Conservation (phyloP, 1,140 invertebrate species). For the Scaptomyza montana region DNA sequence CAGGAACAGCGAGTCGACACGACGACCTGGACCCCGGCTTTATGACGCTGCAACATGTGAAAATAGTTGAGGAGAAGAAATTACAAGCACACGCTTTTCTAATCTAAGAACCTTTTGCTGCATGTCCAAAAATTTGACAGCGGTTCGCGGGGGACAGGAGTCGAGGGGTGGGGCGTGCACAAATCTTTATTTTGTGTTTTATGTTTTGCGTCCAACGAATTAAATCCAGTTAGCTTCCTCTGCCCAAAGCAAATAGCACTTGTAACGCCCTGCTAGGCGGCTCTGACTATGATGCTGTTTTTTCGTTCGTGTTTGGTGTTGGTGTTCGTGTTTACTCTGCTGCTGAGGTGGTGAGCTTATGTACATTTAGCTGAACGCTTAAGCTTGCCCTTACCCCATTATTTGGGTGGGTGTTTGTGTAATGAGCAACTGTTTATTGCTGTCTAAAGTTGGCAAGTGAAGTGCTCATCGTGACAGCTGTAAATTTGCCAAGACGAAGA, state of each 20-base stretch:
- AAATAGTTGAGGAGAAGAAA: constrained; percentile 65
- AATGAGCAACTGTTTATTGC: constrained; percentile 55
- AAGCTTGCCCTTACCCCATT: constrained; percentile 39
- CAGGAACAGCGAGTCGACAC: constrained; percentile 53
- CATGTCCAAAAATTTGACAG: constrained; percentile 77
- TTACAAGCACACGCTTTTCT: constrained; percentile 80
- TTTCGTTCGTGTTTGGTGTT: constrained; percentile 45
- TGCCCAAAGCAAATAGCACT: constrained; percentile 51
- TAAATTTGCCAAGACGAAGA: constrained; percentile 70
- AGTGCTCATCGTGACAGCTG: constrained; percentile 77
- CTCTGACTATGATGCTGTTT: constrained; percentile 28
- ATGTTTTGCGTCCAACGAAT: constrained; percentile 50
- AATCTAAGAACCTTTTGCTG: constrained; percentile 80
- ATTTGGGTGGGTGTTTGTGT: constrained; percentile 54
- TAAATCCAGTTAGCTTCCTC: constrained; percentile 64
- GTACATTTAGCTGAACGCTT: constrained; percentile 43
- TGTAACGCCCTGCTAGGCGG: constrained; percentile 44
- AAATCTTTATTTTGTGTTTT: constrained; percentile 66
- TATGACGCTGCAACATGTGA: constrained; percentile 73
- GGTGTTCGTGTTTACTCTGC: constrained; percentile 57
- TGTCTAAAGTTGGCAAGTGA: constrained; percentile 63
- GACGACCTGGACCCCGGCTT: constrained; percentile 59
- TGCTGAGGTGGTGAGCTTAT: constrained; percentile 36
- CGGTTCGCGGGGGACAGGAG: constrained; percentile 23
- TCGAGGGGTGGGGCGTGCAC: constrained; percentile 4